These are phyloP conservation scores for Paradoxurus hermaphroditus DNA, from an alignment of 2,113 vertebrate species.

Conservation along the genomic window DNA sequence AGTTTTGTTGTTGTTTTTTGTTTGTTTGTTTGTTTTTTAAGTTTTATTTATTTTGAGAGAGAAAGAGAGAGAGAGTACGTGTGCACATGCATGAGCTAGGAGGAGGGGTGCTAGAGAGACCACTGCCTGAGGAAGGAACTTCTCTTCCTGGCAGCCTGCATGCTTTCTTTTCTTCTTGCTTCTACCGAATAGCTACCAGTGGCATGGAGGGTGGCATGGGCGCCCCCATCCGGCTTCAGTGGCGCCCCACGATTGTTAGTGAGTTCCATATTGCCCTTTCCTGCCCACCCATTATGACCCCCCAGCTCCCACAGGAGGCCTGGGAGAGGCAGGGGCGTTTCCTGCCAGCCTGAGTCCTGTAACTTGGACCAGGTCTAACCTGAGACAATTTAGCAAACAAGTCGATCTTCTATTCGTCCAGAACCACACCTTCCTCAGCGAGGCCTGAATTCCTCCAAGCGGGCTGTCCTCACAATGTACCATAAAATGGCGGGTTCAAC, in stretches of 20 bases:
- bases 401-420: neutral
- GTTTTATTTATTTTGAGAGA: too few relatives aligned
- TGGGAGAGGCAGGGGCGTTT: neutral
- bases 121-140: neutral
- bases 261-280: neutral
- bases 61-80: rapidly evolving
- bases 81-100: too few relatives aligned
- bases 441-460: neutral
- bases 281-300: neutral
- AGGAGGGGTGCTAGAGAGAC: too few relatives aligned
- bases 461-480: neutral
- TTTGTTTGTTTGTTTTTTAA: too few relatives aligned
- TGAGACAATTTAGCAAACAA: neutral
- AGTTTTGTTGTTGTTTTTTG: too few relatives aligned
- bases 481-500: neutral
- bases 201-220: neutral
- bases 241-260: neutral
- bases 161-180: neutral
- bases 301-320: neutral
- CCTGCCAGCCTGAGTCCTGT: neutral
- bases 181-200: rapidly evolving
- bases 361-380: neutral
- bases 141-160: rapidly evolving
- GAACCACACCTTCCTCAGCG: neutral
- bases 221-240: neutral